Evolutionary conservation across 2,797 vertebrate genomes (phyloP), one percentile per base, ranked within the genome.

Genomic region (Fringilla coelebs): DNA sequence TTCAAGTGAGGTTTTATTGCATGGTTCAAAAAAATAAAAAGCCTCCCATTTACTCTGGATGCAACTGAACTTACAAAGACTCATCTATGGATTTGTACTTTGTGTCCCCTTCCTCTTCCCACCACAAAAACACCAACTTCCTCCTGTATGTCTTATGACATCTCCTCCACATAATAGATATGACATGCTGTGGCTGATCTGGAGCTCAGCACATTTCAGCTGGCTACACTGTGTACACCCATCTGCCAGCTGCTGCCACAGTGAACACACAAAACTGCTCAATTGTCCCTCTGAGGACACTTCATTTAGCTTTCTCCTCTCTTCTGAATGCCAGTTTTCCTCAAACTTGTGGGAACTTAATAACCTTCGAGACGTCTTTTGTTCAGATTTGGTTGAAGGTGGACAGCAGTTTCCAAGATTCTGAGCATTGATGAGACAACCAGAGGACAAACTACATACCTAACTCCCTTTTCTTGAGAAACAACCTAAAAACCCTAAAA

Each of bases 101-200:
- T 40, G 55, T 76, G 71, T 81, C 66, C 77, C n/a, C 48, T 93
- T 96, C 88, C 88, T 85, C 71, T 85, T 61, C 20, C 41, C 28
- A 78, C 90, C 85, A 72, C 88, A 95, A 0, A 57, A 91, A 84
- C 82, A 88, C 46, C 88, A 95, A 94, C 95, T 96, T 96, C 96
- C 89, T 54, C 67, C 48, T 68, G n/a, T 13, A 17, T 21, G 75
- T 96, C 91, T 95, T 94, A 86, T 81, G 94, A 96, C 93, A 93
- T 75, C 74, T 81, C 75, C 91, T 91, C 54, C 85, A 84, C 86
- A 25, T 38, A 95, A 81, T 25, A 88, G 76, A 75, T 24, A 68
- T 1, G 32, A 86, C 58, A 66, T 3, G 24, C 36, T 70, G 70
- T 17, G 85, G 83, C 83, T 43, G 46, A 28, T 51, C 41, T 41